Evolutionary conservation across 2,888 invertebrate genomes (phyloP), one percentile per base, ranked within the genome.

Genomic region (Cantharis rustica): DNA sequence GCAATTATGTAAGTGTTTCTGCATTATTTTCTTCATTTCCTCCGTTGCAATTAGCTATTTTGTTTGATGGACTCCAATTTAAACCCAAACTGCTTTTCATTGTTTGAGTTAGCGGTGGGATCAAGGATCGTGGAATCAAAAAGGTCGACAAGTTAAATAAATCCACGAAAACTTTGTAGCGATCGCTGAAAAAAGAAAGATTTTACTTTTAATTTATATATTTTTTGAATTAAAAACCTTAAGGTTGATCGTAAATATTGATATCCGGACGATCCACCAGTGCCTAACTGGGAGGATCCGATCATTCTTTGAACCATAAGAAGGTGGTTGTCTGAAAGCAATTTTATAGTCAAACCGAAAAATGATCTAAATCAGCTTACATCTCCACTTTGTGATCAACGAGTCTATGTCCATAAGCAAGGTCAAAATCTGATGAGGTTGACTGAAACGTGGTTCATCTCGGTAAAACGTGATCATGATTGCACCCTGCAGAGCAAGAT

Each of bases 271-370:
- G 98, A 98, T 3, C 99, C 99, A 15, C 99, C 99, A 0, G 99
- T 99, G 16, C 99, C 99, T 10, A 97, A 90, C 85, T 96, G 96
- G 85, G 97, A 97, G 0, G 97, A 96, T 0, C 99, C 99, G 83
- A 99, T 96, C 98, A 99, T 99, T 83, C 99, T 91, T 89, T 99
- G 98, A 20, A 99, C 99, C 95, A 99, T 95, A 84, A 98, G 93
- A 64, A 99, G 96, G 88, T 99, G 99, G 88, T 98, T 99, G 88
- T 98, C 99, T 99, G 88, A 1, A 89, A 89, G 47, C 68, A 16
- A 69, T 17, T 23, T 23, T 27, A 20, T n/a, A 31, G n/a, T 47
- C 64, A n/a, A 62, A 4, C 9, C 61, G 3, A 61, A 20, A 15
- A 47, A 20, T 47, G 23, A 9, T 2, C 13, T 16, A 64, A 66